A percentile compares a stretch with the other conserved stretches of the same genome.
Evolutionary conservation across 2,113 vertebrate genomes (phyloP).

Genomic region (Lepus americanus): DNA sequence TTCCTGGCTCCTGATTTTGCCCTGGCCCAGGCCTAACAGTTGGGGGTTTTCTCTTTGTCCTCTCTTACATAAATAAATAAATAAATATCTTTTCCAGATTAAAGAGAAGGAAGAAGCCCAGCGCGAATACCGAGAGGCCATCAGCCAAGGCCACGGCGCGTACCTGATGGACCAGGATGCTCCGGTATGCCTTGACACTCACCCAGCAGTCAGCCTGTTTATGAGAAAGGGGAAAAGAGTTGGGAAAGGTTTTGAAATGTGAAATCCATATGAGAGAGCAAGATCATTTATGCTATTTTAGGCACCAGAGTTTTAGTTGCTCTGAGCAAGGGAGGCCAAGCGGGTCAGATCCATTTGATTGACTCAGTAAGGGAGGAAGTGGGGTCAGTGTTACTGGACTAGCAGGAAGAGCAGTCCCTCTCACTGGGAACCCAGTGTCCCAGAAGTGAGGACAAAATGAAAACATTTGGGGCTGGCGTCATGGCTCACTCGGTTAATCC

Average conservation of each 20-base stretch:
- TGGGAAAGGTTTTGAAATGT: background rate
- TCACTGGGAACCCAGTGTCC: background rate
- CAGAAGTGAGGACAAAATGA: background rate
- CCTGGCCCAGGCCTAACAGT: too few species aligned
- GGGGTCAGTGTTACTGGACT: background rate
- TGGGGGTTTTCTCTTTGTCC: too few species aligned
- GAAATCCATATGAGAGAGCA: background rate
- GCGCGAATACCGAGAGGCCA: constrained; percentile 89
- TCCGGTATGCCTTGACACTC: constrained; percentile 84
- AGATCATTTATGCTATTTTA: background rate
- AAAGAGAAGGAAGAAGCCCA: constrained; percentile 92
- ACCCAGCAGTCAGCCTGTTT: background rate
- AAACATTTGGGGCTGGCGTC: too few species aligned
- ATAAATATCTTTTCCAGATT: constrained; percentile 86
- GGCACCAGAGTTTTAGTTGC: background rate
- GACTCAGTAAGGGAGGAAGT: background rate
- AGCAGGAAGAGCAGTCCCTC: background rate
- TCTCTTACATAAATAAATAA: too few species aligned
- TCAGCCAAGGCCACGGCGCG: constrained; percentile 91
- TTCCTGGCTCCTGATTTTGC: too few species aligned
- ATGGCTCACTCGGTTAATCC: too few species aligned
- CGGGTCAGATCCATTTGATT: background rate
- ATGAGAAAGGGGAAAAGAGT: background rate
- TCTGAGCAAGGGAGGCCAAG: background rate
- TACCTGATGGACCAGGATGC: constrained; percentile 95